phyloP scores from a whole-genome alignment of 1,140 invertebrate genomes.

The Oscheius sp. region DNA sequence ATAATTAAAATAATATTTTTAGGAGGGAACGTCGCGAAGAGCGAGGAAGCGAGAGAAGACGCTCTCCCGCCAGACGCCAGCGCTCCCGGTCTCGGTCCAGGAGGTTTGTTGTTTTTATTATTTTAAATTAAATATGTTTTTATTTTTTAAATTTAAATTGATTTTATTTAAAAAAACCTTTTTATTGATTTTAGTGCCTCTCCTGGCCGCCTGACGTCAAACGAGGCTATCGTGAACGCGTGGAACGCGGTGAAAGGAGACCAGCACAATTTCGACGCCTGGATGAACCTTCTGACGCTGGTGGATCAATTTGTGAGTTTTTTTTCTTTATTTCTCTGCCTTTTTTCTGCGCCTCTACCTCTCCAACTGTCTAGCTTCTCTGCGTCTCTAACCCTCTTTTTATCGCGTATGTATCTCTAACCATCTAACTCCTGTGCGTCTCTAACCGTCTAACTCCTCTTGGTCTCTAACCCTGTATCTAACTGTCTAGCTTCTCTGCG shows the following conservation, averaged over 20 bases:
- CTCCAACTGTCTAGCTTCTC: too few relatives aligned
- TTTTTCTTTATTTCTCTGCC: background rate
- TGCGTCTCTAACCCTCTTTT: too few relatives aligned
- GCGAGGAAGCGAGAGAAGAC: background rate
- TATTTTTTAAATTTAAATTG: too few relatives aligned
- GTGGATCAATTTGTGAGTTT: conserved; percentile 23
- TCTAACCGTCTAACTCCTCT: background rate
- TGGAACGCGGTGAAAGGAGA: background rate
- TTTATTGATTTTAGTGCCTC: background rate
- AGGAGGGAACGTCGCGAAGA: background rate
- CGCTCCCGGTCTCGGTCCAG: background rate
- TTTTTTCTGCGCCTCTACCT: background rate
- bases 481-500: too few relatives aligned
- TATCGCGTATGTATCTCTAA: background rate
- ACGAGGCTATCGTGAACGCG: background rate
- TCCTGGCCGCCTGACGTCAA: background rate
- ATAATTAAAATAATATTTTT: background rate
- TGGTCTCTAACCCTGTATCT: background rate
- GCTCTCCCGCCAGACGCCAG: background rate
- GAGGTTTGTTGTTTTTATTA: background rate
- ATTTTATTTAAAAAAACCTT: background rate
- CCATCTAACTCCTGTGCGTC: background rate
- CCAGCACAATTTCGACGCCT: conserved; percentile 16
- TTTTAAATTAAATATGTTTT: background rate
- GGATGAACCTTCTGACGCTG: conserved; percentile 17